A percentile compares a stretch with the other conserved stretches of the same genome.
These are phyloP conservation scores for Drosophila ambigua DNA, from an alignment of 1,140 invertebrate species.

Conservation along the genomic window DNA sequence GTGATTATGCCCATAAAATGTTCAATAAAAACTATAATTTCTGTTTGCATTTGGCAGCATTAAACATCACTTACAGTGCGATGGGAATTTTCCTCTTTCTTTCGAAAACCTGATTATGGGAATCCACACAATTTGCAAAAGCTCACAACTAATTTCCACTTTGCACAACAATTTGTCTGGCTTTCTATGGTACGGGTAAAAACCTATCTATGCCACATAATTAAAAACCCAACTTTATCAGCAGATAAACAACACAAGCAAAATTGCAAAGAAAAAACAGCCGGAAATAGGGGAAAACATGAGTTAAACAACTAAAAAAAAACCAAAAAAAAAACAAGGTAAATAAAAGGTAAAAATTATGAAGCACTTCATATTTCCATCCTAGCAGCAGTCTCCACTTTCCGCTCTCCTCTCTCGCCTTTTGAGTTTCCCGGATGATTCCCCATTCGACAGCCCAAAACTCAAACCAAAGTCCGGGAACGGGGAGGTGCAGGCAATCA, in stretches of 20 bases:
- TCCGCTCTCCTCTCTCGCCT: not conserved
- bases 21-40: too few species aligned
- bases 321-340: constrained; percentile 62
- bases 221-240: constrained; percentile 77
- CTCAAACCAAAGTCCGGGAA: constrained; percentile 57
- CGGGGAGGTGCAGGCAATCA: constrained; percentile 59
- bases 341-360: constrained; percentile 78
- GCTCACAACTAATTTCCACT: constrained; percentile 13
- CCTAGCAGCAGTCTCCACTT: constrained; percentile 2
- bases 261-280: constrained; percentile 8
- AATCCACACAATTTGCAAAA: constrained; percentile 2
- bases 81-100: too few species aligned
- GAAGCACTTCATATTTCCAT: constrained; percentile 72
- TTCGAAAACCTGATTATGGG: too few species aligned
- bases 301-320: constrained; percentile 59
- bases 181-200: constrained; percentile 19
- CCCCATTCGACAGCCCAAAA: constrained; percentile 33
- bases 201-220: constrained; percentile 63
- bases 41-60: too few species aligned
- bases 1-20: too few species aligned
- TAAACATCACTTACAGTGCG: too few species aligned
- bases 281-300: constrained; percentile 25
- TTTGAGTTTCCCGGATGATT: not conserved
- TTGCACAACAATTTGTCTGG: constrained; percentile 30
- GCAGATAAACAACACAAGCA: constrained; percentile 35